phyloP scores from a whole-genome alignment of 2,113 vertebrate species.

The Ibidorhyncha struthersii region DNA sequence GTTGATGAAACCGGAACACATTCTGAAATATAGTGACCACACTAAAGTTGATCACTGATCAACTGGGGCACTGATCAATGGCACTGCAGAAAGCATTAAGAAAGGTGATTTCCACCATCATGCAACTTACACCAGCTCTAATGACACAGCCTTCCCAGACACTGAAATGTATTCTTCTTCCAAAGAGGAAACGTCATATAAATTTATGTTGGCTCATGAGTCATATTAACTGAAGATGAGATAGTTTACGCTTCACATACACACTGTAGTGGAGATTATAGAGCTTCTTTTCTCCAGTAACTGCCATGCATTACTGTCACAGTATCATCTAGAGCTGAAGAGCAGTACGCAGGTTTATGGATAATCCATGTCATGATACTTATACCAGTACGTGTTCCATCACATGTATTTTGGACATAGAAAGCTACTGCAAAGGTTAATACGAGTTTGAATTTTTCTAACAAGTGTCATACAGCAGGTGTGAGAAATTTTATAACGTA shows the following conservation, averaged over 20 bases:
- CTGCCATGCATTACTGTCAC: constrained; percentile 62
- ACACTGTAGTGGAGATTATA: not conserved
- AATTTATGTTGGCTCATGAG: not conserved
- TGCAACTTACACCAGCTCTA: not conserved
- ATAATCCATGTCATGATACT: constrained; percentile 53
- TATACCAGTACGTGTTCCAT: not conserved
- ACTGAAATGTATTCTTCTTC: constrained; percentile 19
- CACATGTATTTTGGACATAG: constrained; percentile 20
- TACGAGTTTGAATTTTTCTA: constrained; percentile 3
- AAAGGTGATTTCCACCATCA: constrained; percentile 6
- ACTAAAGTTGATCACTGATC: not conserved
- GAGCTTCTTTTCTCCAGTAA: constrained; percentile 48
- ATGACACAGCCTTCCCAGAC: not conserved
- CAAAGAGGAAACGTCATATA: constrained; percentile 2
- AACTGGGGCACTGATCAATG: not conserved
- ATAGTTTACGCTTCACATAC: constrained; percentile 22
- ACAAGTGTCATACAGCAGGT: not conserved
- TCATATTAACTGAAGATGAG: not conserved
- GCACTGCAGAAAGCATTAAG: constrained; percentile 16
- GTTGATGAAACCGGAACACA: not conserved
- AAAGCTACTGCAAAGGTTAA: constrained; percentile 32
- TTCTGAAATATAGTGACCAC: constrained; percentile 42
- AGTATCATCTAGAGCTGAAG: constrained; percentile 43
- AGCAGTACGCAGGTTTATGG: constrained; percentile 50
- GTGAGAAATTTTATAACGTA: constrained; percentile 11